Evolutionary conservation across 2,888 invertebrate genomes (phyloP), one percentile per base, ranked within the genome.

Genomic region (Hydraecia micacea): DNA sequence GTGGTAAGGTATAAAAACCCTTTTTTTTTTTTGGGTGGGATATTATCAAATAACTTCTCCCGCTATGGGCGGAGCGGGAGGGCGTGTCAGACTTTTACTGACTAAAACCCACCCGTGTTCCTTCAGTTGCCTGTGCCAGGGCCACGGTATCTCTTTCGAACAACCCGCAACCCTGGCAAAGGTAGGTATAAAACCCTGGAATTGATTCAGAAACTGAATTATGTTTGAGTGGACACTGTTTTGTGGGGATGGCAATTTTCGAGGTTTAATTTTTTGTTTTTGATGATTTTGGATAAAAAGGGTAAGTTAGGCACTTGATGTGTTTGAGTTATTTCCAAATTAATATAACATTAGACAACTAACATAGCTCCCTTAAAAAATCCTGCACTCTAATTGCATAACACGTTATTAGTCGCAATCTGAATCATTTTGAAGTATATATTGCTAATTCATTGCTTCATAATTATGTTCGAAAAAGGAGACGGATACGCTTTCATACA

Each of bases 201-300:
- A 62, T 18, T 85, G 74, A 80, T 83, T 79, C 79, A 77, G 80
- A 84, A 87, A 87, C 81, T 77, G 69, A 73, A 83, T 83, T 85
- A 79, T 77, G 79, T 84, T 83, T 82, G 55, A 82, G 32, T 60
- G 75, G 67, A 66, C 75, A 81, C 69, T 65, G 65, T 83, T 85
- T 83, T 70, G 60, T 58, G 58, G 49, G 67, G 73, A 68, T 63
- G 21, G 79, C 46, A 73, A 72, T 73, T 79, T 81, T 60, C 7
- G n/a, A 18, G 52, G n/a, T 15, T 67, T 32, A 18, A 28, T 55
- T 62, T 62, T 52, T 0, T 5, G 46, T 36, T 68, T n/a, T 60
- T 49, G 58, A 69, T 52, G 42, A 65, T 77, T 42, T 42, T 0
- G 3, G 15, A 67, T 36, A 39, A 71, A 58, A 49, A 18, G 4